Conservation (phyloP, 1,140 invertebrate genomes). For the Drosophila micromelanica region DNA sequence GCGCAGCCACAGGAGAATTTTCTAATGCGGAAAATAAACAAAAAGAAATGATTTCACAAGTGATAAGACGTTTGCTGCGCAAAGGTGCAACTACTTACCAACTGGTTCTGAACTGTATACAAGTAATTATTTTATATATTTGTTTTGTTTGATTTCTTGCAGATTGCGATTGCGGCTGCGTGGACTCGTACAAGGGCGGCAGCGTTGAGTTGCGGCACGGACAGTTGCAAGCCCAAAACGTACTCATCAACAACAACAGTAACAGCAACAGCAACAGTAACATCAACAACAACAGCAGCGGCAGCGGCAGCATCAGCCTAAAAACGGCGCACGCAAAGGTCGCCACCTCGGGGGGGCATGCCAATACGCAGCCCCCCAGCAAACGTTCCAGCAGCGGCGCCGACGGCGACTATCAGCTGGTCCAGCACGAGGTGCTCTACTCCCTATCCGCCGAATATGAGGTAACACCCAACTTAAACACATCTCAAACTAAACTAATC, state of each 20-base stretch:
- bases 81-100: conserved; percentile 27
- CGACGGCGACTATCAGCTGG: conserved; percentile 99
- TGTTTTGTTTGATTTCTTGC: conserved; percentile 4
- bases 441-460: conserved; percentile 97
- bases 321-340: conserved; percentile 84
- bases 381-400: conserved; percentile 89
- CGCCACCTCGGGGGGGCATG: conserved; percentile 84
- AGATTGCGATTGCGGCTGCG: conserved; percentile 84
- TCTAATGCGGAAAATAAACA: background rate
- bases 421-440: conserved; percentile 99
- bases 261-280: conserved; percentile 55
- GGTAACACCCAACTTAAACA: too few species aligned
- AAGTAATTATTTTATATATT: background rate
- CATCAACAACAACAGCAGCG: conserved; percentile 63
- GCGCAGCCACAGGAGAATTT: conserved; percentile 45
- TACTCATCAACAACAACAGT: conserved; percentile 65
- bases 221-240: conserved; percentile 38
- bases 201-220: conserved; percentile 53
- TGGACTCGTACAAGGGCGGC: conserved; percentile 69
- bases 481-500: too few species aligned
- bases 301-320: conserved; percentile 62
- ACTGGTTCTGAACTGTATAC: background rate
- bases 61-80: conserved; percentile 50
- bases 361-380: conserved; percentile 84
- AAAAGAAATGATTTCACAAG: conserved; percentile 47